These are phyloP conservation scores for Eretmocerus hayati DNA, from an alignment of 2,888 invertebrate species.

Conservation along the genomic window DNA sequence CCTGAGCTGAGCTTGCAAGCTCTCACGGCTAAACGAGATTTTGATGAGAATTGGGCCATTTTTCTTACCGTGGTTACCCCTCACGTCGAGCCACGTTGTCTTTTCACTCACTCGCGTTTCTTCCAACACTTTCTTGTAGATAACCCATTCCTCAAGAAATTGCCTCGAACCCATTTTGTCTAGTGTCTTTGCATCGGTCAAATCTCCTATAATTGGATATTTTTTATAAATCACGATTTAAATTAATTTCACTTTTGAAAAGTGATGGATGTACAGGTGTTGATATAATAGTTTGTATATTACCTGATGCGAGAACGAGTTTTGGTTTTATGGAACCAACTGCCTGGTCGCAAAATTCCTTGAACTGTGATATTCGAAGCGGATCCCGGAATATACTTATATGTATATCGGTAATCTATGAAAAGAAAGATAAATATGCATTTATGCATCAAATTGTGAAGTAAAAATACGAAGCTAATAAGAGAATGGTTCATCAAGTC, in stretches of 20 bases:
- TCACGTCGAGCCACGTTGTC: constrained; percentile 79
- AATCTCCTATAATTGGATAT: constrained; percentile 53
- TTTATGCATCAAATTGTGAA: too few species aligned
- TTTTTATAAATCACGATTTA: not conserved
- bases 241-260: too few species aligned
- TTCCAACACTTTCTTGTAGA: constrained; percentile 64
- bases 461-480: too few species aligned
- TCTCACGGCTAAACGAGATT: too few species aligned
- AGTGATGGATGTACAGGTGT: constrained; percentile 1
- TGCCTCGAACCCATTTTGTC: constrained; percentile 77
- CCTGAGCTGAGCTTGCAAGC: too few species aligned
- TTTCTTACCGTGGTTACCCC: constrained; percentile 81
- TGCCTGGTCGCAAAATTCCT: constrained; percentile 71
- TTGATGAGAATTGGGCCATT: too few species aligned
- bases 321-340: constrained; percentile 66
- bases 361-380: constrained; percentile 66
- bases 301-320: constrained; percentile 75
- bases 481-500: too few species aligned
- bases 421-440: not conserved
- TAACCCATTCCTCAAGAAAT: constrained; percentile 73
- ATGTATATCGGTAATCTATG: constrained; percentile 82
- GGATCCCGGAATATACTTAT: constrained; percentile 77
- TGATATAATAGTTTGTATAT: constrained; percentile 7
- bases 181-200: constrained; percentile 78
- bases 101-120: constrained; percentile 60